Conservation (phyloP, 2,797 vertebrate genomes). For the Cyclopterus lumpus region DNA sequence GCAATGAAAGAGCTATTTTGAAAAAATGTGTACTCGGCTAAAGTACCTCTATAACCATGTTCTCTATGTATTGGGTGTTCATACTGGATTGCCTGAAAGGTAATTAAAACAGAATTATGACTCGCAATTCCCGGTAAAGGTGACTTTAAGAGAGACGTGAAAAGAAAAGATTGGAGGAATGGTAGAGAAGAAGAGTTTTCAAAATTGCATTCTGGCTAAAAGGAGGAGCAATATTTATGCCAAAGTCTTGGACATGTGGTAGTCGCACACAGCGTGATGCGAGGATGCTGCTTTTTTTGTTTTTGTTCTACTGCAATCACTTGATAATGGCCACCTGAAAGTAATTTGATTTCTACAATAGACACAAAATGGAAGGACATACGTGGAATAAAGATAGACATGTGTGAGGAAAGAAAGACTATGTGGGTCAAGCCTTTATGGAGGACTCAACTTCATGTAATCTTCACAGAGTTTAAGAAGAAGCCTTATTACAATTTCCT, state of each 20-base stretch:
- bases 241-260: neutral
- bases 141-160: constrained; percentile 7
- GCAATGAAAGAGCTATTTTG: neutral
- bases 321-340: constrained; percentile 19
- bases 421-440: constrained; percentile 56
- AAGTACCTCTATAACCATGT: constrained; percentile 2
- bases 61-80: constrained; percentile 4
- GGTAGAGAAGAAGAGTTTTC: neutral
- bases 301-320: constrained; percentile 7
- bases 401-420: constrained; percentile 32
- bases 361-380: constrained; percentile 11
- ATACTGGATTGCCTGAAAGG: neutral
- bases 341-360: constrained; percentile 33
- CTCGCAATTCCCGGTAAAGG: constrained; percentile 9
- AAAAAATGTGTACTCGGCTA: constrained; percentile 12
- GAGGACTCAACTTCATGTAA: constrained; percentile 47
- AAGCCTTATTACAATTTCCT: constrained; percentile 45
- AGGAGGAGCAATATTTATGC: neutral
- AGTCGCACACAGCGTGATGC: neutral
- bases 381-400: constrained; percentile 24
- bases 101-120: constrained; percentile 22
- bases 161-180: neutral
- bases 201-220: constrained; percentile 4
- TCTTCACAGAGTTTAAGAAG: constrained; percentile 48
- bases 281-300: neutral